Base-by-base conservation (phyloP, 2,888 invertebrate species). In the Drosophila putrida region DNA sequence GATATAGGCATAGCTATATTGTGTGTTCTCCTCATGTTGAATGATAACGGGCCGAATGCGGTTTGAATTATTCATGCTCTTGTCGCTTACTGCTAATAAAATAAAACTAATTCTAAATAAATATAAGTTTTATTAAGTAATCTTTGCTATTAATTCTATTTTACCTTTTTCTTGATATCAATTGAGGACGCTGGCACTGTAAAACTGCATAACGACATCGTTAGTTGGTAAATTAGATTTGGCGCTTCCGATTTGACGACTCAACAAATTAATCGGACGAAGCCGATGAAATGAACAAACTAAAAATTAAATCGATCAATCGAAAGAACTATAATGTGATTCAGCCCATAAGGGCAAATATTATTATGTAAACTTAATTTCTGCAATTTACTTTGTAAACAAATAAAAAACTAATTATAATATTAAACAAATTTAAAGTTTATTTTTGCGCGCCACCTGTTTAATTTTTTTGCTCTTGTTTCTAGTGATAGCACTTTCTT, bases 1-100 rank as follows among this genome's bases (percentile, higher is more conserved):
- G 31, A 89, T 82, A 8, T 91, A 90, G 0, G 91, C 90, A 63
- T 91, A 91, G 0, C 91, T 88, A 69, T 91, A 91, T 46, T 91
- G 90, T n/a, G 89, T 68, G 0, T 80, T 80, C 10, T 84, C 90
- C 1, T 83, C 13, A 9, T 90, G 83, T 0, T 86, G 90, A 53
- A 91, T 82, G 46, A 92, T 78, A 11, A 91, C 89, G 8, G 91
- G 91, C 20, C 90, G 88, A 0, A 86, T 71, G 51, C 91, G 89
- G 62, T 91, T 91, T 11, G 90, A 80, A 44, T 90, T 90, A 44
- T 90, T 90, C 91, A 91, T 91, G 20, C 20, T 20, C 3, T 20
- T 20, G 20, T 20, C 20, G 20, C 20, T 44, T 36, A 15, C 4
- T 8, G 13, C 11, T 41, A 46, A 33, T 25, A 20, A 3, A 31